Evolutionary conservation across 2,113 vertebrate species (phyloP).

Genomic region (Malurus cyaneus): DNA sequence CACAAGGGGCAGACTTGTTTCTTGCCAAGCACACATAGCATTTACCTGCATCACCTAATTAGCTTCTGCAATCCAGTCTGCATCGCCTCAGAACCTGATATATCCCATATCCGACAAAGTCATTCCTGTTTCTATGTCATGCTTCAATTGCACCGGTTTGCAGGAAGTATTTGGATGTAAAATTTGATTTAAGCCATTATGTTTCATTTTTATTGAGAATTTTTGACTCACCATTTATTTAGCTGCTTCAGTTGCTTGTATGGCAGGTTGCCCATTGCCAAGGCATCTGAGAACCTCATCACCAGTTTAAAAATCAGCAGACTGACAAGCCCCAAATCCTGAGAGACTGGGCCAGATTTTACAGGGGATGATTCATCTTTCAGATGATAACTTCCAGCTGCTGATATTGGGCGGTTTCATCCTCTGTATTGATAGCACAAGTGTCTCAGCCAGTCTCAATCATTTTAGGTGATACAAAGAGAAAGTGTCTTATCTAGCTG

Average conservation of each 20-base stretch:
- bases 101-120: neutral
- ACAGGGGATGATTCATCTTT: neutral
- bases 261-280: constrained; percentile 26
- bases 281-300: neutral
- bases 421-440: neutral
- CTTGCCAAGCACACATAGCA: neutral
- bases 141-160: neutral
- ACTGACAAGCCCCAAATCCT: neutral
- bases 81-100: neutral
- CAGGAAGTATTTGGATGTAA: constrained; percentile 34
- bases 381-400: neutral
- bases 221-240: constrained; percentile 6
- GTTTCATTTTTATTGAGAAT: constrained; percentile 22
- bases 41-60: neutral
- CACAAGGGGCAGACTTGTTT: neutral
- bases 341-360: neutral
- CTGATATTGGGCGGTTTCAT: neutral
- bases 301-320: neutral
- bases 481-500: neutral
- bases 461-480: neutral
- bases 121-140: constrained; percentile 10
- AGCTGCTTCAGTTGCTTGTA: neutral
- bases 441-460: neutral
- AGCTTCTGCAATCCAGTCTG: neutral
- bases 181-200: constrained; percentile 41